Conservation (phyloP, 2,797 vertebrate genomes). For the Darevskia mixta region DNA sequence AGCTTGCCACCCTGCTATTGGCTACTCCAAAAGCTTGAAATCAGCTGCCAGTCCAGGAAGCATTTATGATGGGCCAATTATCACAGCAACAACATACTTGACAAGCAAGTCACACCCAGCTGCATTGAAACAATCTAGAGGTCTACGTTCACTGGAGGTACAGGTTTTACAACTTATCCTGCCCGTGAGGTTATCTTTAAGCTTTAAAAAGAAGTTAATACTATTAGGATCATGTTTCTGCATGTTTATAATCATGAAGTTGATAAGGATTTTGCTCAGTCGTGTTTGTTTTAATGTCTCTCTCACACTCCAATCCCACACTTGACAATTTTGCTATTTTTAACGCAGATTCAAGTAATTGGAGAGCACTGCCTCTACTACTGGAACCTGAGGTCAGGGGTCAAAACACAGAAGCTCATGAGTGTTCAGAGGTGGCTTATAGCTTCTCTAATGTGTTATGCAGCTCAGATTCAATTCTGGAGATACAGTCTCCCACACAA, state of each 20-base stretch:
- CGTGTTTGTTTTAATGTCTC: conserved; percentile 47
- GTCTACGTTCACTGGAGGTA: not conserved
- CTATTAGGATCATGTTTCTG: not conserved
- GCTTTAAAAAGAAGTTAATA: not conserved
- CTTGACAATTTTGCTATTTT: not conserved
- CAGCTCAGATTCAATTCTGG: not conserved
- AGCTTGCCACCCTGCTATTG: not conserved
- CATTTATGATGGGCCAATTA: not conserved
- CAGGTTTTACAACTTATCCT: not conserved
- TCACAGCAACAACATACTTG: not conserved
- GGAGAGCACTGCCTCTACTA: not conserved
- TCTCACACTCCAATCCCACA: not conserved
- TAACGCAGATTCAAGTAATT: not conserved
- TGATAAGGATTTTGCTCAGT: conserved; percentile 36
- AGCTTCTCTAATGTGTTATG: too few relatives aligned
- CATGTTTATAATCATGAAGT: conserved; percentile 48
- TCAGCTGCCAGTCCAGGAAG: not conserved
- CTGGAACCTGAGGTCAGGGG: too few relatives aligned
- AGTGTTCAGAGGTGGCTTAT: not conserved
- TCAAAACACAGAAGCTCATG: not conserved
- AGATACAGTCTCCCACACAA: not conserved
- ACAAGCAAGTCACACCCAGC: not conserved
- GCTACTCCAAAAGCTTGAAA: not conserved
- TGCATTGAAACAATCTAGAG: not conserved
- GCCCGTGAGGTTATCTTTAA: not conserved